A percentile compares a stretch with the other conserved stretches of the same genome.
Conservation (phyloP, 2,797 vertebrate species). For the Sebastes trivittatus region DNA sequence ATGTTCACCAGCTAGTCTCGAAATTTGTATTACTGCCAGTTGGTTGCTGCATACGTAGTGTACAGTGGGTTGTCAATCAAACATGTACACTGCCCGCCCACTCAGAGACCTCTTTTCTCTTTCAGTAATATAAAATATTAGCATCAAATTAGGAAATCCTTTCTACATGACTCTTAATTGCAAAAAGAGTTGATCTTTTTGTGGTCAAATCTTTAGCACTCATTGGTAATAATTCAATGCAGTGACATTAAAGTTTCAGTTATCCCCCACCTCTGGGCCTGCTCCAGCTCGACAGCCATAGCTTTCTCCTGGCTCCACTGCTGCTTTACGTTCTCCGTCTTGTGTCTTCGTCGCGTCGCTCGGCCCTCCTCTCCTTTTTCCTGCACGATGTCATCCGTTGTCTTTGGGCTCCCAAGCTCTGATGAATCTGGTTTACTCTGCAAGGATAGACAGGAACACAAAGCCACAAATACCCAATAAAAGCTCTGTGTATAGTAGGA, state of each 20-base stretch:
- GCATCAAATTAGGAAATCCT: not conserved
- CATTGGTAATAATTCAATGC: not conserved
- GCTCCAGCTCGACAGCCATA: conserved; percentile 85
- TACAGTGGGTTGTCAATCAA: not conserved
- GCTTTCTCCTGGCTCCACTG: conserved; percentile 89
- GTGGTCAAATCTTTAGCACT: not conserved
- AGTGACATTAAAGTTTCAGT: not conserved
- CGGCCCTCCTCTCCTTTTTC: conserved; percentile 92
- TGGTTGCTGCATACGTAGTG: not conserved
- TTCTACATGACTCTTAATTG: not conserved
- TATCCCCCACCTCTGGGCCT: conserved; percentile 83
- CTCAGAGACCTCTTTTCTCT: not conserved
- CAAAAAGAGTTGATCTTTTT: not conserved
- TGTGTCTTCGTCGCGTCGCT: conserved; percentile 88
- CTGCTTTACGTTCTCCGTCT: conserved; percentile 94
- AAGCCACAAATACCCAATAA: not conserved
- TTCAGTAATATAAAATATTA: not conserved
- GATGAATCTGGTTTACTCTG: conserved; percentile 94
- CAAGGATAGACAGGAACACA: not conserved
- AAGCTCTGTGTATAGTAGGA: not conserved
- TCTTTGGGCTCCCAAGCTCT: conserved; percentile 93
- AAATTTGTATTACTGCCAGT: not conserved
- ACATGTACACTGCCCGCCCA: not conserved
- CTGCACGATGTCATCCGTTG: conserved; percentile 95
- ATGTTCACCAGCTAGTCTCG: not conserved